phyloP scores from a whole-genome alignment of 1,140 invertebrate genomes.

The Belonocnema kinseyi region DNA sequence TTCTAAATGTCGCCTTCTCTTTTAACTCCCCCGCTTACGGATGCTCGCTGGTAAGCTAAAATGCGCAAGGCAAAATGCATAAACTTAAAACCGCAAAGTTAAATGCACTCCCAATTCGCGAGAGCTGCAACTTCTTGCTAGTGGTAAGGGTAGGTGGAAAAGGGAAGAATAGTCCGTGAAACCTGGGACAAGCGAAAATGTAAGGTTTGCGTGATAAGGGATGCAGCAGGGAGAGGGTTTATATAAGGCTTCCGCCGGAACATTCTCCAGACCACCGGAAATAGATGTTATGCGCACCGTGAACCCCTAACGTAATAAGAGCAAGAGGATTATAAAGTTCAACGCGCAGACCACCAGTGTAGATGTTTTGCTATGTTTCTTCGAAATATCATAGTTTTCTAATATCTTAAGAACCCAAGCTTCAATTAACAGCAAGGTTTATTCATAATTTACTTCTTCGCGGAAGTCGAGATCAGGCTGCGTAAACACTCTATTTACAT shows the following conservation, averaged over 20 bases:
- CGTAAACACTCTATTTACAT: too few species aligned
- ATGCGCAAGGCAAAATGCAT: conserved; percentile 53
- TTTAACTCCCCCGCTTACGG: neutral
- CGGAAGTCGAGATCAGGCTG: neutral
- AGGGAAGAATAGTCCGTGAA: conserved; percentile 30
- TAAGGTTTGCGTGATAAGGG: conserved; percentile 42
- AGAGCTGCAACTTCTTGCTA: conserved; percentile 51
- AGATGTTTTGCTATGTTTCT: neutral
- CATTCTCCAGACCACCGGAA: conserved; percentile 57
- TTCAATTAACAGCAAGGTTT: neutral
- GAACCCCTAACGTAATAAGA: conserved; percentile 57
- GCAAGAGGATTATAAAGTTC: conserved; percentile 47
- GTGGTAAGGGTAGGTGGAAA: conserved; percentile 33
- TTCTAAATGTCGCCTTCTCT: neutral
- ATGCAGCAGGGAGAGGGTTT: conserved; percentile 34
- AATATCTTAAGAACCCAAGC: neutral
- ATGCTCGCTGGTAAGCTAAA: conserved; percentile 37
- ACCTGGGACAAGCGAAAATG: neutral
- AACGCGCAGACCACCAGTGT: conserved; percentile 42
- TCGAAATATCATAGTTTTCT: neutral
- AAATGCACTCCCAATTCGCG: conserved; percentile 60
- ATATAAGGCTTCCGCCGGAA: conserved; percentile 45
- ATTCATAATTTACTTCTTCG: neutral
- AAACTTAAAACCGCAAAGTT: conserved; percentile 60
- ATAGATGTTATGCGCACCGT: conserved; percentile 54